phyloP scores from a whole-genome alignment of 2,888 invertebrate genomes.

The Polia nebulosa region DNA sequence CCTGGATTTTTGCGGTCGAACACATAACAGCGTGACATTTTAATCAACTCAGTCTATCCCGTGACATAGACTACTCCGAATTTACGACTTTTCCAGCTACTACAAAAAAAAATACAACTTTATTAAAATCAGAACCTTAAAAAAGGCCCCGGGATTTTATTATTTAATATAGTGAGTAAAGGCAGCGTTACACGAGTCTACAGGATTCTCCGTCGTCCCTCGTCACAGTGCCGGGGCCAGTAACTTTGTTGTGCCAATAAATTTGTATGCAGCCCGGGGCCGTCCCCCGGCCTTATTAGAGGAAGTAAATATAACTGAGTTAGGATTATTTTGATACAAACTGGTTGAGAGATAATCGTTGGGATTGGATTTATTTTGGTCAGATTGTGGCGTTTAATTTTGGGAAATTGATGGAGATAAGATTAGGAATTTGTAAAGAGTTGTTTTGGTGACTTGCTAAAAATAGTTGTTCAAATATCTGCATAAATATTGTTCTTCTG shows the following conservation, averaged over 20 bases:
- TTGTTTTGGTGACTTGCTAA: neutral
- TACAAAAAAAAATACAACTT: slow-evolving; percentile 33
- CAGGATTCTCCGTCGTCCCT: slow-evolving; percentile 55
- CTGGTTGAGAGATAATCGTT: slow-evolving; percentile 42
- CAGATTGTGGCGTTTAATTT: neutral
- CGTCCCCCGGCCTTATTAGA: slow-evolving; percentile 51
- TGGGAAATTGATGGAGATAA: neutral
- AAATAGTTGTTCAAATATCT: neutral
- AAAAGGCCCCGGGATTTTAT: slow-evolving; percentile 47
- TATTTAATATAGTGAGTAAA: slow-evolving; percentile 52
- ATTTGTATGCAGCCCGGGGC: slow-evolving; percentile 67
- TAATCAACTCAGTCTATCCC: slow-evolving; percentile 18
- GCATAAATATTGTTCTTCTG: neutral
- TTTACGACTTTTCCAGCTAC: slow-evolving; percentile 22
- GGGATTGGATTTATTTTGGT: slow-evolving; percentile 34
- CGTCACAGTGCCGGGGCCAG: slow-evolving; percentile 60
- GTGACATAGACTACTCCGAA: slow-evolving; percentile 2
- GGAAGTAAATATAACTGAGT: slow-evolving; percentile 55
- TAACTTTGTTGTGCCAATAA: slow-evolving; percentile 70
- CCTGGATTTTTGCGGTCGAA: neutral
- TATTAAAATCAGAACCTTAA: slow-evolving; percentile 55
- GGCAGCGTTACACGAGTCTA: slow-evolving; percentile 24
- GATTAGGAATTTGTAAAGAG: neutral
- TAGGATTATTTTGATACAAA: slow-evolving; percentile 60
- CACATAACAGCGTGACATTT: slow-evolving; percentile 15